phyloP scores from a whole-genome alignment of 2,888 invertebrate genomes.

The Plebejus anna region DNA sequence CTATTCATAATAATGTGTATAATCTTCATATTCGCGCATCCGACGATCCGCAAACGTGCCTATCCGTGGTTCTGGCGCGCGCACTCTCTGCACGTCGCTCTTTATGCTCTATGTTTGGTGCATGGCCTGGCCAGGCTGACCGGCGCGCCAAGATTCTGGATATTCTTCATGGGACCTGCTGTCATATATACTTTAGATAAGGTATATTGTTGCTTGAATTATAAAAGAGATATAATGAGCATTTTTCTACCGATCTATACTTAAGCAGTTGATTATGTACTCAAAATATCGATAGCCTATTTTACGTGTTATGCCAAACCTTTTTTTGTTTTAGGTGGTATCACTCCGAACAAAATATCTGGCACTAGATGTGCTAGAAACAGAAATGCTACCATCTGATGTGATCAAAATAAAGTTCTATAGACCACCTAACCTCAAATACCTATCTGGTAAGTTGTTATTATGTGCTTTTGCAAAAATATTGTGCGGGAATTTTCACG shows the following conservation, averaged over 20 bases:
- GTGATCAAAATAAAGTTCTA: constrained; percentile 97
- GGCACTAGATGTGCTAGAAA: constrained; percentile 95
- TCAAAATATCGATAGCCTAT: neutral
- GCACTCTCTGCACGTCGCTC: constrained; percentile 91
- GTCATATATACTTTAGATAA: constrained; percentile 94
- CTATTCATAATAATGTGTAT: constrained; percentile 95
- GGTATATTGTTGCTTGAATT: constrained; percentile 59
- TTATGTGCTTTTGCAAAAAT: too few species aligned
- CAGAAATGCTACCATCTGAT: constrained; percentile 95
- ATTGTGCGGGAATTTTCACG: too few species aligned
- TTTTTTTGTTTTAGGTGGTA: constrained; percentile 82
- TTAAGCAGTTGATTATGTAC: neutral
- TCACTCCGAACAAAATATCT: constrained; percentile 94
- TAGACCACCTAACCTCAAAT: constrained; percentile 96
- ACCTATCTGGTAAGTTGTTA: constrained; percentile 81
- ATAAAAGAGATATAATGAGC: neutral
- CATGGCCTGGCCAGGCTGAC: constrained; percentile 95
- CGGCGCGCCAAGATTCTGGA: constrained; percentile 95
- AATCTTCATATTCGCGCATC: constrained; percentile 98
- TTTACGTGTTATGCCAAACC: neutral
- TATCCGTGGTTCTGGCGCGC: constrained; percentile 98
- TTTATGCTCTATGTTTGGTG: constrained; percentile 92
- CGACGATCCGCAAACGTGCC: constrained; percentile 93
- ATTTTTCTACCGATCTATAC: neutral
- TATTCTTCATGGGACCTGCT: constrained; percentile 95